Evolutionary conservation across 2,797 vertebrate genomes (phyloP).

Genomic region (Aeoliscus strigatus): DNA sequence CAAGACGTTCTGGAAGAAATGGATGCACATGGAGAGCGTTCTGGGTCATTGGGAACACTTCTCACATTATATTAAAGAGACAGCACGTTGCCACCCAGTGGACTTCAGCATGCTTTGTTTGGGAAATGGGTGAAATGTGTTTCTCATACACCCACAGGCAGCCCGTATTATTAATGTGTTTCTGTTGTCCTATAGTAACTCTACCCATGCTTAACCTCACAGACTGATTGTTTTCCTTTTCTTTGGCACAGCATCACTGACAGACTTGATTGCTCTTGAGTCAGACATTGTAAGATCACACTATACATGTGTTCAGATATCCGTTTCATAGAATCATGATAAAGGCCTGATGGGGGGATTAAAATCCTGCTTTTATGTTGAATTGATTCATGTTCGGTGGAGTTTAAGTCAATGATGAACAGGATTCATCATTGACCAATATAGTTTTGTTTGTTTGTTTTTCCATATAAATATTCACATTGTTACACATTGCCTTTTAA

Average conservation of each 20-base stretch:
- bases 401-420: too few relatives aligned
- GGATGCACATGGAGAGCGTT: constrained; percentile 5
- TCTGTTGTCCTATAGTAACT: constrained; percentile 45
- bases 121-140: constrained; percentile 22
- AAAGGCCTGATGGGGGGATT: constrained; percentile 28
- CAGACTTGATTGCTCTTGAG: constrained; percentile 40
- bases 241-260: constrained; percentile 42
- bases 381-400: constrained; percentile 30
- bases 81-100: constrained; percentile 16
- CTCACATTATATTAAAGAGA: constrained; percentile 27
- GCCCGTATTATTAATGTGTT: constrained; percentile 54
- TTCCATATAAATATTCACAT: too few relatives aligned
- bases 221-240: constrained; percentile 42
- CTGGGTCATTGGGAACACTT: constrained; percentile 21
- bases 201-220: constrained; percentile 30
- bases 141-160: constrained; percentile 31
- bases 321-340: constrained; percentile 36
- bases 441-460: too few relatives aligned
- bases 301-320: constrained; percentile 30
- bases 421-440: too few relatives aligned
- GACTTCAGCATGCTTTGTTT: constrained; percentile 33
- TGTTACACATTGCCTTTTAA: too few relatives aligned
- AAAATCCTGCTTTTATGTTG: constrained; percentile 27
- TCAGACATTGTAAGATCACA: constrained; percentile 36
- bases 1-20: constrained; percentile 45